Percentiles rank a stretch among this genome's conserved stretches.
phyloP scores from a whole-genome alignment of 1,140 invertebrate species.

The Drosophila tani region DNA sequence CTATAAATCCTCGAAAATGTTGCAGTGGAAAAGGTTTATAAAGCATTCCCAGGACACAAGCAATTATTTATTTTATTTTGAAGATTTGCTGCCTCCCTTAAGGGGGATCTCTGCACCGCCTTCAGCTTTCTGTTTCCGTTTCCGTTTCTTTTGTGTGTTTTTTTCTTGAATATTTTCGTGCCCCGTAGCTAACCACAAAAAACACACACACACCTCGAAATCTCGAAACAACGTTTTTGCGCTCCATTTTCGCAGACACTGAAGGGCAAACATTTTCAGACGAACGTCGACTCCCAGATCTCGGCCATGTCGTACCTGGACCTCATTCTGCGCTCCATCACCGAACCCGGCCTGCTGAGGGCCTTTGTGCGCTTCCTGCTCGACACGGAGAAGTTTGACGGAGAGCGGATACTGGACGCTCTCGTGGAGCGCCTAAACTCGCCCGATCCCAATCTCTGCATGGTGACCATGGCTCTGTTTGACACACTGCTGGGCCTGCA shows the following conservation, averaged over 20 bases:
- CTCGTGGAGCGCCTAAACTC: constrained; percentile 90
- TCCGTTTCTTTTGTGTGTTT: constrained; percentile 62
- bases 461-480: constrained; percentile 96
- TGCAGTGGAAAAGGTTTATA: not conserved
- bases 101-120: constrained; percentile 29
- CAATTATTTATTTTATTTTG: constrained; percentile 3
- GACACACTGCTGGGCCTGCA: constrained; percentile 96
- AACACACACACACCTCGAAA: constrained; percentile 79
- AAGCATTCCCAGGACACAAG: not conserved
- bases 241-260: constrained; percentile 84
- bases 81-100: not conserved
- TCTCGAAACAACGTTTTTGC: constrained; percentile 84
- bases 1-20: too few relatives aligned
- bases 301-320: constrained; percentile 97
- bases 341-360: constrained; percentile 92
- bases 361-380: constrained; percentile 95
- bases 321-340: constrained; percentile 93
- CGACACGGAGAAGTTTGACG: constrained; percentile 93
- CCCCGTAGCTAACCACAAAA: constrained; percentile 67
- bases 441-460: constrained; percentile 91
- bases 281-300: constrained; percentile 93
- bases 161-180: constrained; percentile 38
- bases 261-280: constrained; percentile 88
- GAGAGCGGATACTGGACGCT: constrained; percentile 90
- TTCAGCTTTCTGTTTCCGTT: constrained; percentile 35